Evolutionary conservation across 2,888 invertebrate genomes (phyloP).

Genomic region (Tiliacea aurago): DNA sequence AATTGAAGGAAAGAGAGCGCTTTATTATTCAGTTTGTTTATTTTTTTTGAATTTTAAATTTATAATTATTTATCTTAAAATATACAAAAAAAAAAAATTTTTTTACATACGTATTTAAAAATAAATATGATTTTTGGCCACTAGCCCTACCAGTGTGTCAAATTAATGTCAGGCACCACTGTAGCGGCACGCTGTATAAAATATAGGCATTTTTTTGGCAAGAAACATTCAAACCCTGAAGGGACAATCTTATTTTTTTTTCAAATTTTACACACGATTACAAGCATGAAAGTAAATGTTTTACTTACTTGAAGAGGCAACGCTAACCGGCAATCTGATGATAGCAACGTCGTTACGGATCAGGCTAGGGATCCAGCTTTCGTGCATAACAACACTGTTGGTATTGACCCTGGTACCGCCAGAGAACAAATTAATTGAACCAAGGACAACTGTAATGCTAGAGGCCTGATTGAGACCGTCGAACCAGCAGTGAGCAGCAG

Average conservation of each 20-base stretch:
- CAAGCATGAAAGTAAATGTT: background rate
- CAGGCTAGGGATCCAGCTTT: conserved; percentile 70
- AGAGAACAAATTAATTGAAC: conserved; percentile 72
- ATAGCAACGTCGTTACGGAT: conserved; percentile 74
- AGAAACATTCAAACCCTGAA: background rate
- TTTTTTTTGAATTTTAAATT: too few species aligned
- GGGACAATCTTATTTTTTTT: background rate
- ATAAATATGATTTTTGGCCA: too few species aligned
- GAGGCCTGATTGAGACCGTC: conserved; percentile 76
- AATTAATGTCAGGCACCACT: too few species aligned
- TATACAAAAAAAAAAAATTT: too few species aligned
- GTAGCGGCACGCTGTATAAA: too few species aligned
- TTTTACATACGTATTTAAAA: too few species aligned
- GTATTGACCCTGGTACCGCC: conserved; percentile 75
- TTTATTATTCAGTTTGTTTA: too few species aligned
- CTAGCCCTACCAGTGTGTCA: too few species aligned
- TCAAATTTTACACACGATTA: background rate
- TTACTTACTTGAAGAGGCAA: conserved; percentile 18
- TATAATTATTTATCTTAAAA: too few species aligned
- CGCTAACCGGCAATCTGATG: background rate
- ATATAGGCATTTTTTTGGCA: background rate
- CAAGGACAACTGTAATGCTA: conserved; percentile 75
- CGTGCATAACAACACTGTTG: conserved; percentile 70
- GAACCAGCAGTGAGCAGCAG: conserved; percentile 82
- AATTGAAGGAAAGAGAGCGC: too few species aligned